Percentiles rank a stretch among this genome's conserved stretches.
These are phyloP conservation scores for Chlorospingus flavigularis DNA, from an alignment of 2,797 vertebrate genomes.

Conservation along the genomic window DNA sequence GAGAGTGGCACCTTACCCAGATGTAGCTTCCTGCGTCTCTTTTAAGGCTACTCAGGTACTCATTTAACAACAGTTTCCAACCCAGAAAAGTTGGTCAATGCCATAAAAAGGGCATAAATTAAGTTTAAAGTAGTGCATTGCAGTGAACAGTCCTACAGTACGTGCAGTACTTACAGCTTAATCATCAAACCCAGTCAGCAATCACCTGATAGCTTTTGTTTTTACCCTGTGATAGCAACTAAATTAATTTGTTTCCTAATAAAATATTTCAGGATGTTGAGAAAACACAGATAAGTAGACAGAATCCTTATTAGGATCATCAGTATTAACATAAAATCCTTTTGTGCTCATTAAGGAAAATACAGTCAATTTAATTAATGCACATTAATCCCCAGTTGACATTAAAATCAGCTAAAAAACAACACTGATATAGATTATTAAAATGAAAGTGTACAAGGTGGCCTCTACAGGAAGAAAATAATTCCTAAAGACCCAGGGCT, in stretches of 20 bases:
- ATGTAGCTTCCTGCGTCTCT: neutral
- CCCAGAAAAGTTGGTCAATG: neutral
- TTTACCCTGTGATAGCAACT: constrained; percentile 69
- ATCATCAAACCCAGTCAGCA: constrained; percentile 34
- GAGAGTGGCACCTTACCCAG: neutral
- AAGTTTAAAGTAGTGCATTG: neutral
- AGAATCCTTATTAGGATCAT: constrained; percentile 88
- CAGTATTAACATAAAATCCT: constrained; percentile 94
- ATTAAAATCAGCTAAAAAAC: constrained; percentile 90
- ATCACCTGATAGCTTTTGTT: constrained; percentile 67
- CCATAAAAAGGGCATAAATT: neutral
- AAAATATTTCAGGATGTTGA: constrained; percentile 88
- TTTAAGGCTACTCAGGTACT: neutral
- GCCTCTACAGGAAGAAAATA: constrained; percentile 49
- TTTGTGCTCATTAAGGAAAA: constrained; percentile 95
- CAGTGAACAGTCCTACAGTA: neutral
- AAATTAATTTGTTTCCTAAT: constrained; percentile 83
- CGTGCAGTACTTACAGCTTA: constrained; percentile 5
- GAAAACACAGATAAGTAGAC: constrained; percentile 88
- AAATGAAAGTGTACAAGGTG: constrained; percentile 63
- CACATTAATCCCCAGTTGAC: constrained; percentile 93
- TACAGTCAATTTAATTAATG: constrained; percentile 97
- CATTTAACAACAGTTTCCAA: neutral
- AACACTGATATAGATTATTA: constrained; percentile 80
- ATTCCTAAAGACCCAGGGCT: neutral